A percentile compares a stretch with the other conserved stretches of the same genome.
Conservation (phyloP, 2,113 vertebrate genomes). For the Hemibagrus wyckioides region DNA sequence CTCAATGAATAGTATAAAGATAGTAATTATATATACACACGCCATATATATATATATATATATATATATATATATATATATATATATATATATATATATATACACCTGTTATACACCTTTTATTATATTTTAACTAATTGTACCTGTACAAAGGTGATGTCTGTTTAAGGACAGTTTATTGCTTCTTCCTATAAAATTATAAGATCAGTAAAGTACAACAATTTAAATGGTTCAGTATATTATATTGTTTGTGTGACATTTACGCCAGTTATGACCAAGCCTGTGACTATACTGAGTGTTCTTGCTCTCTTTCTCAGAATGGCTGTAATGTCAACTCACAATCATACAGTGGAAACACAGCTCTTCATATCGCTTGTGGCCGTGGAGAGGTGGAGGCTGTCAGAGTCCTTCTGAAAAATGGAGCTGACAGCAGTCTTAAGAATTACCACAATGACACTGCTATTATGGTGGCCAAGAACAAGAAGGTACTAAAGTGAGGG, state of each 20-base stretch:
- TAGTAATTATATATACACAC: background rate
- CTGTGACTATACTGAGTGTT: background rate
- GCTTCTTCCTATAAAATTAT: background rate
- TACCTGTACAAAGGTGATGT: background rate
- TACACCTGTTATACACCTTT: background rate
- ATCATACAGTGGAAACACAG: conserved; percentile 87
- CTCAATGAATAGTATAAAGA: background rate
- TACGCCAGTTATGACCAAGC: background rate
- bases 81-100: background rate
- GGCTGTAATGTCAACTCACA: conserved; percentile 85
- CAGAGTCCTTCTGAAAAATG: conserved; percentile 79
- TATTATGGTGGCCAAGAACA: conserved; percentile 86
- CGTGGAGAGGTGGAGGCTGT: conserved; percentile 81
- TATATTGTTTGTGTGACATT: background rate
- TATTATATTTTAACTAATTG: background rate
- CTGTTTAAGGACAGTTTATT: background rate
- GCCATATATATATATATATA: background rate
- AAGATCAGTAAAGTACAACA: background rate
- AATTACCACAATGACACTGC: conserved; percentile 91
- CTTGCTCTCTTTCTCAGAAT: conserved; percentile 64
- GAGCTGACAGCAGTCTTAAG: conserved; percentile 86
- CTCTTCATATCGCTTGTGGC: conserved; percentile 83
- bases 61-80: too few relatives aligned
- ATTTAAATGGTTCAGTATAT: background rate
- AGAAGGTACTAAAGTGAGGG: conserved; percentile 69